Evolutionary conservation across 1,140 invertebrate genomes (phyloP).

Genomic region (Drosophila mayri): DNA sequence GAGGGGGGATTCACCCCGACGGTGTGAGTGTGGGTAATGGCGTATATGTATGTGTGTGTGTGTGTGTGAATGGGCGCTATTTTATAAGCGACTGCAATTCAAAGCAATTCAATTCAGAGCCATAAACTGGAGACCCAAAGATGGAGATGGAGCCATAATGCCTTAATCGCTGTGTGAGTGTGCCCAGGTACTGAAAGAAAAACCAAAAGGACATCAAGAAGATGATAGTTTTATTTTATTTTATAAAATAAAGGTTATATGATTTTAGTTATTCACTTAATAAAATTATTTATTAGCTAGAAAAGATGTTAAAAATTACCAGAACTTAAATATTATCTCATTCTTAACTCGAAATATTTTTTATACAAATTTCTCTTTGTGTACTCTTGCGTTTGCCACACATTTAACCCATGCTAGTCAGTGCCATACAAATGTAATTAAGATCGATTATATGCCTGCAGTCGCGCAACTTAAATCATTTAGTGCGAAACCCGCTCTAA

Average conservation of each 20-base stretch:
- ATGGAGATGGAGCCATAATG: conserved; percentile 30
- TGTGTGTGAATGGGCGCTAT: not conserved
- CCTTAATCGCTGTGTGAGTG: conserved; percentile 30
- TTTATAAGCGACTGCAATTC: conserved; percentile 74
- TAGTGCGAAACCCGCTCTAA: conserved; percentile 36
- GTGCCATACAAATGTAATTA: conserved; percentile 63
- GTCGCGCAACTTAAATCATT: conserved; percentile 54
- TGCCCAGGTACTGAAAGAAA: not conserved
- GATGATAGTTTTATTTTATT: too few relatives aligned
- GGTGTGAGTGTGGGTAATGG: conserved; percentile 9
- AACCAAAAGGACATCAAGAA: not conserved
- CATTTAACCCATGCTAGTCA: conserved; percentile 23
- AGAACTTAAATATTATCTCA: rapidly evolving
- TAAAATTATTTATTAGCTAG: not conserved
- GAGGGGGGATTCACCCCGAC: not conserved
- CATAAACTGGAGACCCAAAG: conserved; percentile 41
- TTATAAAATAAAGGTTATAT: too few relatives aligned
- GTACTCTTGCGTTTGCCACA: conserved; percentile 11
- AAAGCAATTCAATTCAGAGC: conserved; percentile 52
- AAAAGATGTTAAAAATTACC: not conserved
- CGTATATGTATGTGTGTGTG: not conserved
- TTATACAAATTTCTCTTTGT: not conserved
- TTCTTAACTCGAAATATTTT: not conserved
- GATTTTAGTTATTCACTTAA: not conserved
- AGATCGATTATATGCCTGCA: conserved; percentile 68